These are phyloP conservation scores for Junonia oenone DNA, from an alignment of 2,888 invertebrate species.

Conservation along the genomic window DNA sequence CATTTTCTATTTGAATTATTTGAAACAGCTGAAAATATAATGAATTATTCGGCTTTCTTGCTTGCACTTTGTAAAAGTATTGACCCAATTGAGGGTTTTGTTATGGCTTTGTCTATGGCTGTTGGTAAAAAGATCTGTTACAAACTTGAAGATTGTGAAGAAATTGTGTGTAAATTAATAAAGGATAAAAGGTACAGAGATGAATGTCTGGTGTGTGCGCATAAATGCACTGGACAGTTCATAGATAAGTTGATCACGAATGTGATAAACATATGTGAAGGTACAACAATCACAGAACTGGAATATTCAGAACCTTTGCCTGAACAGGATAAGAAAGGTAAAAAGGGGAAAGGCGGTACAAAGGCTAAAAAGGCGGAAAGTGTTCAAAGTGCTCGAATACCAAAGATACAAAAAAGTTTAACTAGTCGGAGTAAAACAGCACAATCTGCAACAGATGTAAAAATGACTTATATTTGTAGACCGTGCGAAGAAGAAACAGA, in stretches of 20 bases:
- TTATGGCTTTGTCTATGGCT: slow-evolving; percentile 77
- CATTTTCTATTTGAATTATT: slow-evolving; percentile 80
- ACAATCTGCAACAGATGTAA: slow-evolving; percentile 51
- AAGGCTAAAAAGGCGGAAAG: slow-evolving; percentile 44
- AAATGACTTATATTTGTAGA: slow-evolving; percentile 52
- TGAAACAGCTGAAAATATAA: slow-evolving; percentile 56
- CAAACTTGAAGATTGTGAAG: slow-evolving; percentile 64
- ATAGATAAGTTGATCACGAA: slow-evolving; percentile 48
- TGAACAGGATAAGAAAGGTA: slow-evolving; percentile 48
- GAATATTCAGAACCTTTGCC: slow-evolving; percentile 41
- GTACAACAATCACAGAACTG: slow-evolving; percentile 56
- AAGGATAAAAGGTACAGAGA: slow-evolving; percentile 57
- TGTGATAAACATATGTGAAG: slow-evolving; percentile 55
- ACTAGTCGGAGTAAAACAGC: slow-evolving; percentile 37
- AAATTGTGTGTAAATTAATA: slow-evolving; percentile 60
- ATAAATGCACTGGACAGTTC: slow-evolving; percentile 51
- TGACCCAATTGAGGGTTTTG: slow-evolving; percentile 76
- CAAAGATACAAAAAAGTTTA: slow-evolving; percentile 41
- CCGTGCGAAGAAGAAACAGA: slow-evolving; percentile 51
- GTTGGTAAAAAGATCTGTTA: slow-evolving; percentile 76
- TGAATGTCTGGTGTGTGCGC: slow-evolving; percentile 55
- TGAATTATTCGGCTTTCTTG: slow-evolving; percentile 82
- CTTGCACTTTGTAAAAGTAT: slow-evolving; percentile 81
- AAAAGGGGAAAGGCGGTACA: slow-evolving; percentile 41
- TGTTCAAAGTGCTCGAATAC: slow-evolving; percentile 48